phyloP scores from a whole-genome alignment of 1,140 invertebrate genomes.

The Apocrypta bakeri region DNA sequence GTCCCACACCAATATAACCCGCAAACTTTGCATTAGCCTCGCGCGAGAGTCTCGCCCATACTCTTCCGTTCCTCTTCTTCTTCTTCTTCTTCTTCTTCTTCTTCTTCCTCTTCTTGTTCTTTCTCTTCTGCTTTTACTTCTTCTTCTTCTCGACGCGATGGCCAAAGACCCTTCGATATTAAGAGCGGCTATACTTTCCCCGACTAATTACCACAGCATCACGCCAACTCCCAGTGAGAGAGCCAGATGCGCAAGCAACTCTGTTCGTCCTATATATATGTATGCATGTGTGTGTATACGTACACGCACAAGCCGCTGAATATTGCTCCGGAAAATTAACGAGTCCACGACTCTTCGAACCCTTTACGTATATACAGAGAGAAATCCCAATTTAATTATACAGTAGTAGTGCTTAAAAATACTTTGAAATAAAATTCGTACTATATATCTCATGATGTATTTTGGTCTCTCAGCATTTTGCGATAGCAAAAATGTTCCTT shows the following conservation, averaged over 20 bases:
- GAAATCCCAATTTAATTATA: too few species aligned
- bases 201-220: slow-evolving; percentile 24
- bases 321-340: slow-evolving; percentile 7
- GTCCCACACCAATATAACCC: slow-evolving; percentile 56
- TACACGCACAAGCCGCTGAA: background rate
- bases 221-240: background rate
- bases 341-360: background rate
- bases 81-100: background rate
- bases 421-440: too few species aligned
- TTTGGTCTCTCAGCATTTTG: too few species aligned
- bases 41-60: slow-evolving; percentile 30
- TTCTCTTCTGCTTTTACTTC: background rate
- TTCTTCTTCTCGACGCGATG: background rate
- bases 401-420: too few species aligned
- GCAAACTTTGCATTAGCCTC: slow-evolving; percentile 48
- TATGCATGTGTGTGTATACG: too few species aligned
- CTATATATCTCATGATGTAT: too few species aligned
- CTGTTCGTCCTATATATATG: too few species aligned
- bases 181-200: background rate
- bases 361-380: too few species aligned
- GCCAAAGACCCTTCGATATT: slow-evolving; percentile 3
- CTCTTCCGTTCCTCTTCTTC: slow-evolving; percentile 46
- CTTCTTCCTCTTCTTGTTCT: background rate
- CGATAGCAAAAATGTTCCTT: too few species aligned
- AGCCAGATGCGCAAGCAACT: too few species aligned